phyloP scores from a whole-genome alignment of 2,888 invertebrate genomes.

The Cordilura impudica region DNA sequence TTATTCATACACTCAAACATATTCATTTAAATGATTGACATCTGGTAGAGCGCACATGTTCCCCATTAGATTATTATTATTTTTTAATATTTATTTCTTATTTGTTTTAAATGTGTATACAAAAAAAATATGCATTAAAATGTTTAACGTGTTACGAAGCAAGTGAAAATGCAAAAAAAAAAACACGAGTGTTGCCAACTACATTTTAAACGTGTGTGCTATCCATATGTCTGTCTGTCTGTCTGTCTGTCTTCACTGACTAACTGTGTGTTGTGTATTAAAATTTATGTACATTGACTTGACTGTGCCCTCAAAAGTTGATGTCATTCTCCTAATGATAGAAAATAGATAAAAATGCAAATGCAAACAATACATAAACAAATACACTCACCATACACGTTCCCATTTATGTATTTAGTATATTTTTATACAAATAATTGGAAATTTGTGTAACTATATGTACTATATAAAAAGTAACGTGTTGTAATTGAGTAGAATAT shows the following conservation, averaged over 20 bases:
- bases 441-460: too few species aligned
- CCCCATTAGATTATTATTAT: conserved; percentile 56
- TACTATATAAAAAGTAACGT: too few species aligned
- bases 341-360: conserved; percentile 47
- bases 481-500: too few species aligned
- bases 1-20: conserved; percentile 30
- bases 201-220: background rate
- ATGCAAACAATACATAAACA: conserved; percentile 40
- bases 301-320: conserved; percentile 58
- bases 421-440: too few species aligned
- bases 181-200: conserved; percentile 20
- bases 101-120: conserved; percentile 54
- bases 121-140: conserved; percentile 52
- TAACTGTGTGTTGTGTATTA: background rate
- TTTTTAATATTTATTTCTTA: conserved; percentile 33
- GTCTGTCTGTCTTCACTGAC: background rate
- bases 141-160: conserved; percentile 26
- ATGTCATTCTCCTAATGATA: conserved; percentile 56
- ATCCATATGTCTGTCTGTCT: background rate
- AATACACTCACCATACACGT: background rate
- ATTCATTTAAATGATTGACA: conserved; percentile 58
- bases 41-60: conserved; percentile 61
- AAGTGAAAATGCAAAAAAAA: too few species aligned
- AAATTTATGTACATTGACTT: conserved; percentile 29
- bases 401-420: too few species aligned